phyloP scores from a whole-genome alignment of 2,888 invertebrate species.

The Laothoe populi region DNA sequence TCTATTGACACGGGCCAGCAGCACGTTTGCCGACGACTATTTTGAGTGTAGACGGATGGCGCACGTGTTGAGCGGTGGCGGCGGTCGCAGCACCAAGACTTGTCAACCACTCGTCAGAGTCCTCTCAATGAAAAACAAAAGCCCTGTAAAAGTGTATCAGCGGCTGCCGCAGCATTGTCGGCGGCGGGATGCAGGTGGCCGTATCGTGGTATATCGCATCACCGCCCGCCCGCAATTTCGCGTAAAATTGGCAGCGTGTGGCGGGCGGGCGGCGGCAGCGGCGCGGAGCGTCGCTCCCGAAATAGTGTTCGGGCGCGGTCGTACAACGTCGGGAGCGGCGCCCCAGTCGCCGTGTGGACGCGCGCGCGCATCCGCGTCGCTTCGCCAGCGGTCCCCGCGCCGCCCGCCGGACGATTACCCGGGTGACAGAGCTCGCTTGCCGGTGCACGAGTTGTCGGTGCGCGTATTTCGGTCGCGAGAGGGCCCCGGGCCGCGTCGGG shows the following conservation, averaged over 20 bases:
- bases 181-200: slow-evolving; percentile 61
- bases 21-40: slow-evolving; percentile 71
- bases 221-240: slow-evolving; percentile 85
- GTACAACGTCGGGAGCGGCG: slow-evolving; percentile 76
- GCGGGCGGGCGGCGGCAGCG: slow-evolving; percentile 79
- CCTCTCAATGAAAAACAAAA: slow-evolving; percentile 60
- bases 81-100: slow-evolving; percentile 39
- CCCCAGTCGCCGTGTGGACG: slow-evolving; percentile 83
- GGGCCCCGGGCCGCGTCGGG: slow-evolving; percentile 79
- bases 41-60: slow-evolving; percentile 63
- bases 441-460: slow-evolving; percentile 72
- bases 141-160: slow-evolving; percentile 49
- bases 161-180: slow-evolving; percentile 45
- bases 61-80: slow-evolving; percentile 56
- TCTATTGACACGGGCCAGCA: slow-evolving; percentile 77
- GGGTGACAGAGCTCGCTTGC: slow-evolving; percentile 65
- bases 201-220: slow-evolving; percentile 78
- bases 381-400: slow-evolving; percentile 68
- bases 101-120: slow-evolving; percentile 41
- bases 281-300: slow-evolving; percentile 82
- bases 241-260: slow-evolving; percentile 84
- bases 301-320: slow-evolving; percentile 84
- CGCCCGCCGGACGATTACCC: slow-evolving; percentile 64
- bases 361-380: slow-evolving; percentile 83
- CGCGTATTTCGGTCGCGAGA: slow-evolving; percentile 81